Evolutionary conservation across 2,113 vertebrate species (phyloP), one percentile per base, ranked within the genome.

Genomic region (Malurus cyaneus): DNA sequence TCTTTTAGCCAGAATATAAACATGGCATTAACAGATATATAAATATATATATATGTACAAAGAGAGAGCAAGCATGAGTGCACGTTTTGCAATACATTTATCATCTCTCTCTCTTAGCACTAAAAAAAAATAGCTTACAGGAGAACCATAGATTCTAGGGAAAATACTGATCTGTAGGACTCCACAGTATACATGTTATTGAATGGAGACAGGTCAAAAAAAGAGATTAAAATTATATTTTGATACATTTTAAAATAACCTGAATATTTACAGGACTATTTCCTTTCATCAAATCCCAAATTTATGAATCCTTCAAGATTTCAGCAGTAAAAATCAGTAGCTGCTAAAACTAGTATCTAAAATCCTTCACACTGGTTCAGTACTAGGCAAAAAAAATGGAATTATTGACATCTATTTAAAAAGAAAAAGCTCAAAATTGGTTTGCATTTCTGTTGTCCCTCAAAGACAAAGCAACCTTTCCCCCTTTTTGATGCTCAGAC

Each of bases 21-120:
- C n/a, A 46, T 24, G 71, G 16, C 44, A 64, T 59, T 62, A 84
- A 54, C 28, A 60, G 49, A 64, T 72, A 4, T 56, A 77, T 70
- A 89, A 78, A 87, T 72, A 88, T 8, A 60, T 11, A 67, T 11
- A 29, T 12, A 31, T 6, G 8, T 54, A 80, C 25, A 41, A 4
- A 49, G 24, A 91, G 24, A 66, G 14, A 32, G 16, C 5, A 20
- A 5, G 7, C 0, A 0, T 32, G 18, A 1, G 1, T 14, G 14
- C 69, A 87, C 15, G 14, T 86, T 86, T 88, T 80, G 52, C 32
- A 83, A 42, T 26, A 24, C 28, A 70, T 50, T 89, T 50, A 86
- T 62, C 34, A 78, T 28, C 32, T 1, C n/a, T n/a, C 1, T 18
- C 23, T 73, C 59, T 84, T 11, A 53, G 36, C 23, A 81, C 26